A percentile compares a stretch with the other conserved stretches of the same genome.
Evolutionary conservation across 2,113 vertebrate species (phyloP).

Genomic region (Myrmecobius fasciatus): DNA sequence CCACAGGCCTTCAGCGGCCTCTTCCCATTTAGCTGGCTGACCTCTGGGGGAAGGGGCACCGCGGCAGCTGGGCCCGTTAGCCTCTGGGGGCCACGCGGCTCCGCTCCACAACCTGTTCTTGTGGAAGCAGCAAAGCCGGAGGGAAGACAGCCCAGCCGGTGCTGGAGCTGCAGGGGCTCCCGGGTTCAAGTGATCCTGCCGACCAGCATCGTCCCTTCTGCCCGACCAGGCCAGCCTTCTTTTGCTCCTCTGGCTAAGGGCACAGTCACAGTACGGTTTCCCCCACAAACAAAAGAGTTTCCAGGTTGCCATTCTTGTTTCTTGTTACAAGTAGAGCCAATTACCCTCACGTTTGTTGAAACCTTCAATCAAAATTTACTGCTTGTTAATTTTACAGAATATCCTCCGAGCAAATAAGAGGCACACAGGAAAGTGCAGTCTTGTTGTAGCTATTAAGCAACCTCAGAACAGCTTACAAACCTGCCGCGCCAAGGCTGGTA

Average conservation of each 20-base stretch:
- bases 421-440: slow-evolving; percentile 81
- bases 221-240: slow-evolving; percentile 59
- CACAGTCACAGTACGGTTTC: slow-evolving; percentile 58
- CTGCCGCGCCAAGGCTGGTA: slow-evolving; percentile 66
- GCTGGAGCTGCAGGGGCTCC: neutral
- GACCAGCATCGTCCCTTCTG: slow-evolving; percentile 12
- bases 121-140: neutral
- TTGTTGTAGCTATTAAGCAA: slow-evolving; percentile 80
- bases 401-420: slow-evolving; percentile 86
- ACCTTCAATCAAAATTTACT: slow-evolving; percentile 86
- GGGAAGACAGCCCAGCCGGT: neutral
- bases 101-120: neutral
- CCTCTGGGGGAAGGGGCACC: neutral
- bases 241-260: slow-evolving; percentile 63
- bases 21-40: neutral
- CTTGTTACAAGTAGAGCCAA: slow-evolving; percentile 76
- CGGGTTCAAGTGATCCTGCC: slow-evolving; percentile 37
- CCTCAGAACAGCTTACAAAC: slow-evolving; percentile 76
- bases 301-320: slow-evolving; percentile 80
- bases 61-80: slow-evolving; percentile 34
- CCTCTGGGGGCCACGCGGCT: neutral
- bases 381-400: slow-evolving; percentile 87
- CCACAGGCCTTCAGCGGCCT: neutral
- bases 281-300: slow-evolving; percentile 74
- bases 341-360: slow-evolving; percentile 83